Conservation (phyloP, 1,140 invertebrate species). For the Hycleus cichorii region DNA sequence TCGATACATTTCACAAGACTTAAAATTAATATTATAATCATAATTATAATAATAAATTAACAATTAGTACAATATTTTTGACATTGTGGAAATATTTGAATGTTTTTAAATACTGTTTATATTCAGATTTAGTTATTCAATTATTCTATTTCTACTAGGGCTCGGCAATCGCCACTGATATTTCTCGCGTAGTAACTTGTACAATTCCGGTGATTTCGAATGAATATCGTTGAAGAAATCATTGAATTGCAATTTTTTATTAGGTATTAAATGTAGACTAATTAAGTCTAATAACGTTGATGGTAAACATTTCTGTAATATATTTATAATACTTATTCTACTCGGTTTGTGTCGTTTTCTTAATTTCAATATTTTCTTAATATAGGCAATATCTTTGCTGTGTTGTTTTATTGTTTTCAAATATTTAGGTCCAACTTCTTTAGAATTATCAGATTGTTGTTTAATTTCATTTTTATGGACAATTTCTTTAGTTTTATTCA, state of each 20-base stretch:
- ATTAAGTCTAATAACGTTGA: slow-evolving; percentile 21
- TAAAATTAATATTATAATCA: too few species aligned
- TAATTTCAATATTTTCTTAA: slow-evolving; percentile 31
- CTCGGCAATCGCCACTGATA: slow-evolving; percentile 35
- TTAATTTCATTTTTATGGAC: too few species aligned
- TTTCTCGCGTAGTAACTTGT: slow-evolving; percentile 32
- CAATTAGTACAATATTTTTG: too few species aligned
- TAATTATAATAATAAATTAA: too few species aligned
- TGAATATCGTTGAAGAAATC: slow-evolving; percentile 33
- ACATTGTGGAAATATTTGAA: too few species aligned
- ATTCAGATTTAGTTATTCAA: too few species aligned
- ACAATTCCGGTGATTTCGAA: slow-evolving; percentile 28
- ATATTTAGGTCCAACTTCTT: slow-evolving; percentile 24
- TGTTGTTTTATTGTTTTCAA: slow-evolving; percentile 32
- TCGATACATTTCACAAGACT: too few species aligned
- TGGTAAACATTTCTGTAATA: slow-evolving; percentile 22
- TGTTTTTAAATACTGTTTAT: too few species aligned
- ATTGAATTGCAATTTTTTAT: slow-evolving; percentile 24
- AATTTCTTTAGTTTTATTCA: too few species aligned
- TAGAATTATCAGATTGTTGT: neutral
- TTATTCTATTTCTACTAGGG: neutral
- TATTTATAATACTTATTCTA: slow-evolving; percentile 15
- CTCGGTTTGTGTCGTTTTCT: slow-evolving; percentile 17
- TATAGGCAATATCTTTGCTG: slow-evolving; percentile 31
- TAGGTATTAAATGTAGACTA: slow-evolving; percentile 23